These are phyloP conservation scores for Ciconia maguari DNA, from an alignment of 2,113 vertebrate species.

Conservation along the genomic window DNA sequence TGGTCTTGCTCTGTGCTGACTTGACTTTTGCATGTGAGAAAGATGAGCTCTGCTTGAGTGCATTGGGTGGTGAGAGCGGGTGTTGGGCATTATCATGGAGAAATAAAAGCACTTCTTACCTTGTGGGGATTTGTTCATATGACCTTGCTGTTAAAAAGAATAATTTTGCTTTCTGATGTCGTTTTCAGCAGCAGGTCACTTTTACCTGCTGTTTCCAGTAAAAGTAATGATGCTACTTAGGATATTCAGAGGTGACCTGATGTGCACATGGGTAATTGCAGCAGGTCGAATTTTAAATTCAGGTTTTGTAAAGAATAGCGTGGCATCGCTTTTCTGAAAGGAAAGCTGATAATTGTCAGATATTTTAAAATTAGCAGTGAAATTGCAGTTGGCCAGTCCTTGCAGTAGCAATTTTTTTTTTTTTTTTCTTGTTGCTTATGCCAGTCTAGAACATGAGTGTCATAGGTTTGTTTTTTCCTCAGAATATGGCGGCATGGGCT, in stretches of 20 bases:
- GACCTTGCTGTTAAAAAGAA: not conserved
- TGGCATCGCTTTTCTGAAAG: not conserved
- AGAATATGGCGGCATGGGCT: slow-evolving; percentile 87
- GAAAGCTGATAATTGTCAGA: not conserved
- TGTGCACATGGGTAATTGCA: not conserved
- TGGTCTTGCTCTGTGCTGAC: not conserved
- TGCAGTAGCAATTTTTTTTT: not conserved
- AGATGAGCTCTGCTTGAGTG: not conserved
- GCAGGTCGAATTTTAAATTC: not conserved
- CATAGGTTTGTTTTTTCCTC: not conserved
- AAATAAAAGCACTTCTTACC: not conserved
- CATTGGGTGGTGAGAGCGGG: rapidly evolving
- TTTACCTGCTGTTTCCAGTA: not conserved
- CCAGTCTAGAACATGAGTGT: not conserved
- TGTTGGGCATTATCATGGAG: not conserved
- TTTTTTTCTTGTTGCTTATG: not conserved
- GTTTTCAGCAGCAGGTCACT: not conserved
- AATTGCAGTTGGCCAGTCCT: not conserved
- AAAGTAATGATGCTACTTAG: not conserved
- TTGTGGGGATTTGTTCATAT: not conserved
- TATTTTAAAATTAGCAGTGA: not conserved
- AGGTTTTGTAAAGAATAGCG: not conserved
- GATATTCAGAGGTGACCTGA: not conserved
- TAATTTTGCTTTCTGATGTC: not conserved
- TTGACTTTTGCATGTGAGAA: not conserved